Evolutionary conservation across 2,888 invertebrate genomes (phyloP), one percentile per base, ranked within the genome.

Genomic region (Eupithecia abbreviata): DNA sequence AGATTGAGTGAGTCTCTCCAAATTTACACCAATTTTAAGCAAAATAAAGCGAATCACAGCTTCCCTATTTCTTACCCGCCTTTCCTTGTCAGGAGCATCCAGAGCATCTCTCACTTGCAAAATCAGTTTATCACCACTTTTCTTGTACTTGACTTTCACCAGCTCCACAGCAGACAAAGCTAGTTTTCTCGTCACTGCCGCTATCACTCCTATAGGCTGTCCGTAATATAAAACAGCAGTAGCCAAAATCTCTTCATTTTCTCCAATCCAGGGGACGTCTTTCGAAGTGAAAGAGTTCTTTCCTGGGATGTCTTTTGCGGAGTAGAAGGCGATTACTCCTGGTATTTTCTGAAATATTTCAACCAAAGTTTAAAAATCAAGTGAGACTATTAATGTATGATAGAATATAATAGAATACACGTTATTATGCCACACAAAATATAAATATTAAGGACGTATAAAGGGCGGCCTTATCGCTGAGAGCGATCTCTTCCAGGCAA

Each of bases 141-240:
- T 90, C 58, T 91, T 92, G 81, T 96, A 97, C 92, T 89, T 91
- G 0, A 97, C 93, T 85, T 94, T 93, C 0, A 97, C 91, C 58
- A 91, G 66, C 1, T 80, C 82, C 0, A 90, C 90, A 2, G 92
- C 93, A 43, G 84, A 84, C 0, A 90, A 41, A 0, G 93, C 93
- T 2, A 96, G 82, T 0, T 91, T 91, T 45, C 96, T 95, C 2
- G 94, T 95, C 12, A 92, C 95, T 0, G 98, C 98, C 0, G 97
- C 96, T 7, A 98, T 93, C 1, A 98, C 85, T 0, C 97, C 98
- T 5, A 98, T 85, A 0, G 98, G 96, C 85, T 98, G 98, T 0
- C 97, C 96, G 79, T 96, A 96, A 87, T 96, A 97, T 15, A 91
- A 87, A 0, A 97, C 84, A 1, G 91, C 95, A 74, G 93, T 93